These are phyloP conservation scores for Eulithis testata DNA, from an alignment of 2,888 invertebrate genomes.

Conservation along the genomic window DNA sequence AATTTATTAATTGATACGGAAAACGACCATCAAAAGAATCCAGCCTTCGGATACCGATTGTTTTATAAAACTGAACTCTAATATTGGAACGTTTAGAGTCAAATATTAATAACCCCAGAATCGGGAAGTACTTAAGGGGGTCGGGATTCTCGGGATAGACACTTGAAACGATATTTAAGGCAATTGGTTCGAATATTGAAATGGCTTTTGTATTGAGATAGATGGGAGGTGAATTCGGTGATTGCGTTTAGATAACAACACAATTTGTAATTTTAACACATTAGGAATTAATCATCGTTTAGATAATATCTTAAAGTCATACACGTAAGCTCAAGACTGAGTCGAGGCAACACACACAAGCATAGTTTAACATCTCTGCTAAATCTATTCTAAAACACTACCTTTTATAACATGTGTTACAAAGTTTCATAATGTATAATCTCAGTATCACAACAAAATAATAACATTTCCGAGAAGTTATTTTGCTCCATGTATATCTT, in stretches of 20 bases:
- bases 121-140: constrained; percentile 30
- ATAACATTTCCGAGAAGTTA: constrained; percentile 33
- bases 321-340: too few species aligned
- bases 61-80: constrained; percentile 37
- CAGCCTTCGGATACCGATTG: constrained; percentile 21
- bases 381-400: too few species aligned
- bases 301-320: background rate
- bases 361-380: too few species aligned
- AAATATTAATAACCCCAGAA: constrained; percentile 29
- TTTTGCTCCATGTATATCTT: constrained; percentile 36
- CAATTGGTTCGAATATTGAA: constrained; percentile 57
- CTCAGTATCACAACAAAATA: constrained; percentile 2
- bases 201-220: constrained; percentile 58
- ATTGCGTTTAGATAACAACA: constrained; percentile 40
- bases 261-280: constrained; percentile 13
- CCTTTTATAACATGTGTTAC: too few species aligned
- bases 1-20: constrained; percentile 68
- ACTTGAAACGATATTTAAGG: constrained; percentile 48
- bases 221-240: constrained; percentile 46
- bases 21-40: constrained; percentile 44
- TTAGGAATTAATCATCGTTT: background rate
- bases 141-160: constrained; percentile 34
- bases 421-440: constrained; percentile 1
- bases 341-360: too few species aligned
- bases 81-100: constrained; percentile 31